Conservation (phyloP, 2,797 vertebrate species). For the Glyptemys insculpta region DNA sequence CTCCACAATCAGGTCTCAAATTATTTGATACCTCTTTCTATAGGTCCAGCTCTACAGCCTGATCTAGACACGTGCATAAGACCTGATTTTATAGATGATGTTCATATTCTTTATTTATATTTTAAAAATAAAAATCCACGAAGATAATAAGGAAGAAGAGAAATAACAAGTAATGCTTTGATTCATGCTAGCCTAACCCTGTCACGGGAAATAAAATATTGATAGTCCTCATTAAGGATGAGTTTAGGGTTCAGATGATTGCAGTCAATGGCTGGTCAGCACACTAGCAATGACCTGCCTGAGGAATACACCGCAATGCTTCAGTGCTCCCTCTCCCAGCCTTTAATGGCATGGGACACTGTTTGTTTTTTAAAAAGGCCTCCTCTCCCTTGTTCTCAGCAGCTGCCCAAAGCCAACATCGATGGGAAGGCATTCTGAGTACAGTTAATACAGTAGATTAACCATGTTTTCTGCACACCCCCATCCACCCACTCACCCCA, state of each 20-base stretch:
- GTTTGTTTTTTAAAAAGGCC: not conserved
- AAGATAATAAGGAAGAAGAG: not conserved
- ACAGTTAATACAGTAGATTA: not conserved
- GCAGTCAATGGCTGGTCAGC: not conserved
- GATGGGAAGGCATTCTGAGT: not conserved
- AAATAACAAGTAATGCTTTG: not conserved
- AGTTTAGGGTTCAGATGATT: accelerated
- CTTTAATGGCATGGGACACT: not conserved
- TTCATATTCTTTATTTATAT: no score
- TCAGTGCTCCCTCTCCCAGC: not conserved
- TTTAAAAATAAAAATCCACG: not conserved
- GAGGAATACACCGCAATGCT: accelerated
- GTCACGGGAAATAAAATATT: not conserved
- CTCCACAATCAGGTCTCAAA: no score
- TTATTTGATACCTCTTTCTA: no score
- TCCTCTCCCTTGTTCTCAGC: not conserved
- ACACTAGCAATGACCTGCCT: not conserved
- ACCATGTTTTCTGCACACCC: not conserved
- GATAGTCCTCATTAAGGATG: not conserved
- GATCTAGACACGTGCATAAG: no score
- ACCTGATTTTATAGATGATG: no score
- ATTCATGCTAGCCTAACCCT: not conserved
- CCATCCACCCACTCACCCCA: no score
- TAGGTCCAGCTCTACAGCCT: no score
- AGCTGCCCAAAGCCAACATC: not conserved